phyloP scores from a whole-genome alignment of 2,113 vertebrate species.

The Notarius lentiginosus region DNA sequence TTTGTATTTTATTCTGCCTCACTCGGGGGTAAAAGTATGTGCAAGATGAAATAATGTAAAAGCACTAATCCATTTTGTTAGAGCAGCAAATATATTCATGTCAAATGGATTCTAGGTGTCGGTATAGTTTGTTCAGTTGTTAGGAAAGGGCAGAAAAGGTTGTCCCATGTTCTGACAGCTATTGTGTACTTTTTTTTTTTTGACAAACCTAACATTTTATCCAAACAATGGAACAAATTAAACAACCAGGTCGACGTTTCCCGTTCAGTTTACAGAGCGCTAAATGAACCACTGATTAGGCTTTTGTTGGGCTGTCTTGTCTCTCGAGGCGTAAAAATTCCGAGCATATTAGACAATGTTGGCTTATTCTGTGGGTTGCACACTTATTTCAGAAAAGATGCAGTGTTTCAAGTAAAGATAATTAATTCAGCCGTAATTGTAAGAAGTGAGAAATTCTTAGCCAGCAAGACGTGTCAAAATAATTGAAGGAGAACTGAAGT shows the following conservation, averaged over 20 bases:
- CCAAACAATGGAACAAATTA: slow-evolving; percentile 50
- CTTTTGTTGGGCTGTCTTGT: slow-evolving; percentile 16
- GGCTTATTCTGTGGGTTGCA: neutral
- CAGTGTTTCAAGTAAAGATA: slow-evolving; percentile 13
- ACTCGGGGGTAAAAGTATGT: neutral
- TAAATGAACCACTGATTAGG: slow-evolving; percentile 33
- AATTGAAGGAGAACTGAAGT: neutral
- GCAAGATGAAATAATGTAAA: neutral
- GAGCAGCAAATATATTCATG: neutral
- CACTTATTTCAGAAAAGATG: slow-evolving; percentile 18
- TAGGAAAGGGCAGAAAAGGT: slow-evolving; percentile 39
- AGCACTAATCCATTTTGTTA: slow-evolving; percentile 1
- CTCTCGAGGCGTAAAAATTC: slow-evolving; percentile 13
- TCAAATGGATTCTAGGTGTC: neutral
- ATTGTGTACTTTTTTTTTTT: slow-evolving; percentile 44
- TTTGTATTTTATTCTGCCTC: neutral
- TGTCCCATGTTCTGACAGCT: slow-evolving; percentile 55
- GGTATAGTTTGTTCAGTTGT: slow-evolving; percentile 48
- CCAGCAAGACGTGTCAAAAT: slow-evolving; percentile 10
- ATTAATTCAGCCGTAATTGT: neutral
- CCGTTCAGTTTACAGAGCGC: slow-evolving; percentile 44
- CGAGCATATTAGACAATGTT: slow-evolving; percentile 24
- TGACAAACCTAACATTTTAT: slow-evolving; percentile 29
- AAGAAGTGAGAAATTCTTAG: neutral
- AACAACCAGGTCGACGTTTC: slow-evolving; percentile 47